phyloP scores from a whole-genome alignment of 2,113 vertebrate genomes.

The Grantiella picta region DNA sequence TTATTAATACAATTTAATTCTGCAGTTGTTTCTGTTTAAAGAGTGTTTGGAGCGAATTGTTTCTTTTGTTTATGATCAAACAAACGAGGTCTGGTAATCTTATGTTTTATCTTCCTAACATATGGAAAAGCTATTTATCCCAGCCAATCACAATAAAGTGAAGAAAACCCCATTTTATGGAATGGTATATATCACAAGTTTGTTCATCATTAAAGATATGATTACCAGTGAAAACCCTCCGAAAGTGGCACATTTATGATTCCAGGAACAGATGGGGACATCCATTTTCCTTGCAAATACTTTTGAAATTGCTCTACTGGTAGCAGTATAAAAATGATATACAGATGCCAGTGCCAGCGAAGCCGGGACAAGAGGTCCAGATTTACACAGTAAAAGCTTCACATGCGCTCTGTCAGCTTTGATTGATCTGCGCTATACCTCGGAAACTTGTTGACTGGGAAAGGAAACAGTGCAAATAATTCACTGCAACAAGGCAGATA shows the following conservation, averaged over 20 bases:
- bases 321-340: slow-evolving; percentile 99
- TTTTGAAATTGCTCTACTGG: slow-evolving; percentile 98
- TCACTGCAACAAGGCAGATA: slow-evolving; percentile 83
- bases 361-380: slow-evolving; percentile 88
- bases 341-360: slow-evolving; percentile 84
- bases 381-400: slow-evolving; percentile 89
- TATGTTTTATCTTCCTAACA: slow-evolving; percentile 87
- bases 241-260: slow-evolving; percentile 98
- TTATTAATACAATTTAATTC: slow-evolving; percentile 77
- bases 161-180: slow-evolving; percentile 90
- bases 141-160: slow-evolving; percentile 85
- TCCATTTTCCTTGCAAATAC: slow-evolving; percentile 96
- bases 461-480: slow-evolving; percentile 88
- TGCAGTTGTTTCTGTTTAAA: slow-evolving; percentile 75
- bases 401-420: slow-evolving; percentile 81
- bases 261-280: slow-evolving; percentile 95
- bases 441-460: slow-evolving; percentile 87
- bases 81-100: slow-evolving; percentile 82
- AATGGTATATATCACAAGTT: slow-evolving; percentile 95
- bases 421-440: slow-evolving; percentile 93
- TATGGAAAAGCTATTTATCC: slow-evolving; percentile 87
- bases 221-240: slow-evolving; percentile 92
- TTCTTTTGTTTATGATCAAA: slow-evolving; percentile 82
- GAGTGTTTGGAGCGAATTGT: slow-evolving; percentile 75
- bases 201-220: slow-evolving; percentile 98